A percentile compares a stretch with the other conserved stretches of the same genome.
Evolutionary conservation across 2,113 vertebrate species (phyloP).

Genomic region (Istiophorus platypterus): DNA sequence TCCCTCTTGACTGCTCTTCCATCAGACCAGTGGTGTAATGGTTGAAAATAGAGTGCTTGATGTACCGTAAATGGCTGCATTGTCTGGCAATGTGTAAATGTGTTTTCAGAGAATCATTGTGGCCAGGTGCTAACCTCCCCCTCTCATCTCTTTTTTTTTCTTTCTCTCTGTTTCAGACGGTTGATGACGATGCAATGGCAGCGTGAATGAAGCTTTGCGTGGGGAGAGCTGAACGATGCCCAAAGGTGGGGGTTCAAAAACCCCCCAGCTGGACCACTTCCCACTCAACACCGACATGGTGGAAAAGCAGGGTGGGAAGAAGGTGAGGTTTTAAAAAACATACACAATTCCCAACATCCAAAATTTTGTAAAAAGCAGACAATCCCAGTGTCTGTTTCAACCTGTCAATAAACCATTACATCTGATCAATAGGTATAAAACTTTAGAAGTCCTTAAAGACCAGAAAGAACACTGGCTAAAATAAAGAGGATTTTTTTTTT

Average conservation of each 20-base stretch:
- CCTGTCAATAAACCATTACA: neutral
- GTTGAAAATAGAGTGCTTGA: constrained; percentile 71
- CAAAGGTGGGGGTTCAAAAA: constrained; percentile 99
- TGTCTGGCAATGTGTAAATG: constrained; percentile 71
- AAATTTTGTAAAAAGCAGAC: constrained; percentile 1
- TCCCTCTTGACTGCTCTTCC: constrained; percentile 44
- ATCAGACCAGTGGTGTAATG: constrained; percentile 56
- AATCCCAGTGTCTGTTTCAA: constrained; percentile 5
- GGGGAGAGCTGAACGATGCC: constrained; percentile 99
- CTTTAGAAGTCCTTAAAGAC: neutral
- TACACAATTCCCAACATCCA: constrained; percentile 4
- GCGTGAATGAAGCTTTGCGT: constrained; percentile 97
- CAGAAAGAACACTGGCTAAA: neutral
- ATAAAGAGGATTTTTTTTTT: constrained; percentile 1
- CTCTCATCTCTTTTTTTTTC: constrained; percentile 20
- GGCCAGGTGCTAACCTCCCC: constrained; percentile 67
- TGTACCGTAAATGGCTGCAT: constrained; percentile 69
- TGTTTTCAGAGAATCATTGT: constrained; percentile 68
- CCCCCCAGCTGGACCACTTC: constrained; percentile 98
- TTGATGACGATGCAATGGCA: constrained; percentile 97
- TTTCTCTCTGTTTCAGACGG: constrained; percentile 86
- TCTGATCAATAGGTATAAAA: constrained; percentile 3
- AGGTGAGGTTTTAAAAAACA: constrained; percentile 84
- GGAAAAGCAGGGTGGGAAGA: constrained; percentile 99
- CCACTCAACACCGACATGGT: constrained; percentile 99